phyloP scores from a whole-genome alignment of 2,113 vertebrate genomes.

The Stomatorhinus ivindoensis region DNA sequence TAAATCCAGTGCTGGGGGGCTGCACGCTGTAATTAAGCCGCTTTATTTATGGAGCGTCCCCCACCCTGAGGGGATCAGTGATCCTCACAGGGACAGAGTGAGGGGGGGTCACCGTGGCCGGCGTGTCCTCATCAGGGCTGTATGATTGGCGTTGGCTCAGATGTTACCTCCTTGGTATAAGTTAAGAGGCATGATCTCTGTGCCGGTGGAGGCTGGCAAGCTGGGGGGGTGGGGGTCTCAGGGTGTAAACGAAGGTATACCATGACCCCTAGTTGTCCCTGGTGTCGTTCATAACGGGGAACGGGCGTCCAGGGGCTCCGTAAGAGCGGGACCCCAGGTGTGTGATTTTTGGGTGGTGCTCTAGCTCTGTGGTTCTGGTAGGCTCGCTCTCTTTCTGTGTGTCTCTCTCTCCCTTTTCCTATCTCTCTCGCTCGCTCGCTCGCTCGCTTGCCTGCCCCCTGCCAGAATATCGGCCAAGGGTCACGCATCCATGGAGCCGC shows the following conservation, averaged over 20 bases:
- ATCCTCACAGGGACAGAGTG: neutral
- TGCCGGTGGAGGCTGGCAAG: neutral
- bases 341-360: neutral
- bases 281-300: neutral
- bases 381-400: conserved; percentile 28
- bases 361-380: conserved; percentile 8
- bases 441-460: conserved; percentile 18
- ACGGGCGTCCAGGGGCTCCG: neutral
- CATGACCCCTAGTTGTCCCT: too few relatives aligned
- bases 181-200: neutral
- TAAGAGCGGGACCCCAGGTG: neutral
- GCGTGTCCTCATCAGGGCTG: neutral
- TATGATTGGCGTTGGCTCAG: neutral
- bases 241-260: neutral
- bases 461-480: neutral
- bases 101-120: neutral
- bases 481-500: neutral
- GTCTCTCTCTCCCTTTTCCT: neutral
- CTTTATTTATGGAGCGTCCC: neutral
- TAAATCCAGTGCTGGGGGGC: neutral
- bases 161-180: neutral
- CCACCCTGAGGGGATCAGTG: neutral
- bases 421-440: neutral
- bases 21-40: neutral
- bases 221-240: neutral